Percentiles rank a stretch among this genome's conserved stretches.
Conservation (phyloP, 2,888 invertebrate genomes). For the Philonicus albiceps region DNA sequence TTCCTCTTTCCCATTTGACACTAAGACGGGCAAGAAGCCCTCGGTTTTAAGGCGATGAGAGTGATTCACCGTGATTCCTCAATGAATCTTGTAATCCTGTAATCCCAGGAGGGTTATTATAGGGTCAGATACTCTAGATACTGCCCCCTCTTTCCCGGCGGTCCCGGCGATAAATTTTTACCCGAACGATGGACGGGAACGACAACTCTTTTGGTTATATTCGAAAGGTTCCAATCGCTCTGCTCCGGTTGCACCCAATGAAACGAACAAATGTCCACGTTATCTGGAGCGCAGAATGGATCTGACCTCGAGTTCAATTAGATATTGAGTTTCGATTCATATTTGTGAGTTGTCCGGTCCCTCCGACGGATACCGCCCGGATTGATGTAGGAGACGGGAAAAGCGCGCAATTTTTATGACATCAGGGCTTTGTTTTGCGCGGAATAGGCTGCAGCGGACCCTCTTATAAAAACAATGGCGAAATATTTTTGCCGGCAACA, state of each 20-base stretch:
- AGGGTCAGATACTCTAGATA: background rate
- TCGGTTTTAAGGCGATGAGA: background rate
- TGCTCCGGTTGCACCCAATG: background rate
- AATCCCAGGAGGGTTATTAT: constrained; percentile 19
- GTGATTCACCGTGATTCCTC: constrained; percentile 14
- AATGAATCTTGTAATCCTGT: constrained; percentile 38
- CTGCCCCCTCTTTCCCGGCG: background rate
- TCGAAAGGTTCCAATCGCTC: background rate
- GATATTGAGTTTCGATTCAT: background rate
- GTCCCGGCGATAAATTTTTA: background rate
- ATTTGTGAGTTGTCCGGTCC: background rate
- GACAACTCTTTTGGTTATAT: constrained; percentile 4
- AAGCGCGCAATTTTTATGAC: background rate
- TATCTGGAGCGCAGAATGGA: constrained; percentile 22
- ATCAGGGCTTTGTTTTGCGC: background rate
- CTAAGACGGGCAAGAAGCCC: background rate
- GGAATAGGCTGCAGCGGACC: background rate
- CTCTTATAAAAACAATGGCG: background rate
- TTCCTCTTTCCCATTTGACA: constrained; percentile 7
- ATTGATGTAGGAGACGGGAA: background rate
- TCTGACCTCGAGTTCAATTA: constrained; percentile 40
- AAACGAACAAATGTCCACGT: background rate
- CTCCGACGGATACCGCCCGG: too few species aligned
- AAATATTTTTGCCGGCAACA: background rate
- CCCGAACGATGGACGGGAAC: background rate